Conservation (phyloP, 2,888 invertebrate species). For the Venusia cambrica region DNA sequence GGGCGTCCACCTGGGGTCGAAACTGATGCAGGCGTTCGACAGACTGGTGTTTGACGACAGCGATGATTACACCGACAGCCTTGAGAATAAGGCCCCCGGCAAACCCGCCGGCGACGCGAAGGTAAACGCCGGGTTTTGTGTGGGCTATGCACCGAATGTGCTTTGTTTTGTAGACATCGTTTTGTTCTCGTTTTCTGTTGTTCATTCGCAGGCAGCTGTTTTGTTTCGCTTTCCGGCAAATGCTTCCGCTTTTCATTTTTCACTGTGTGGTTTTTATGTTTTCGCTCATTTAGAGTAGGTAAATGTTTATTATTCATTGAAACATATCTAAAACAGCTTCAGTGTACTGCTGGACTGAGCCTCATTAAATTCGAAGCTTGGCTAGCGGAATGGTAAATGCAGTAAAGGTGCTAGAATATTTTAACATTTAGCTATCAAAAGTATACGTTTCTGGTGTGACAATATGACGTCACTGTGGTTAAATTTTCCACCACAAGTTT, state of each 20-base stretch:
- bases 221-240: slow-evolving; percentile 36
- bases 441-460: too few species aligned
- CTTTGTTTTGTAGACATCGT: slow-evolving; percentile 37
- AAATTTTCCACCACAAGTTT: not conserved
- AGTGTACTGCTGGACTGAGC: too few species aligned
- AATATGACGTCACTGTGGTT: too few species aligned
- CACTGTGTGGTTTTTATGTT: slow-evolving; percentile 28
- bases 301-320: not conserved
- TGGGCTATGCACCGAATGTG: slow-evolving; percentile 34
- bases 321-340: too few species aligned
- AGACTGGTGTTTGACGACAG: slow-evolving; percentile 84
- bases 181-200: slow-evolving; percentile 41
- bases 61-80: slow-evolving; percentile 88
- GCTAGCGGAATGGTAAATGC: too few species aligned
- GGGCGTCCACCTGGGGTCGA: slow-evolving; percentile 85
- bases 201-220: slow-evolving; percentile 40
- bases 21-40: slow-evolving; percentile 87
- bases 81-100: slow-evolving; percentile 80
- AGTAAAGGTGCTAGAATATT: too few species aligned
- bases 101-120: slow-evolving; percentile 76
- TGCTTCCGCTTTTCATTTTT: slow-evolving; percentile 42
- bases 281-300: slow-evolving; percentile 28
- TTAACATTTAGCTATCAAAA: too few species aligned
- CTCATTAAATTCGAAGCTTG: too few species aligned
- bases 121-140: slow-evolving; percentile 60